Evolutionary conservation across 2,113 vertebrate species (phyloP).

Genomic region (Bombycilla garrulus): DNA sequence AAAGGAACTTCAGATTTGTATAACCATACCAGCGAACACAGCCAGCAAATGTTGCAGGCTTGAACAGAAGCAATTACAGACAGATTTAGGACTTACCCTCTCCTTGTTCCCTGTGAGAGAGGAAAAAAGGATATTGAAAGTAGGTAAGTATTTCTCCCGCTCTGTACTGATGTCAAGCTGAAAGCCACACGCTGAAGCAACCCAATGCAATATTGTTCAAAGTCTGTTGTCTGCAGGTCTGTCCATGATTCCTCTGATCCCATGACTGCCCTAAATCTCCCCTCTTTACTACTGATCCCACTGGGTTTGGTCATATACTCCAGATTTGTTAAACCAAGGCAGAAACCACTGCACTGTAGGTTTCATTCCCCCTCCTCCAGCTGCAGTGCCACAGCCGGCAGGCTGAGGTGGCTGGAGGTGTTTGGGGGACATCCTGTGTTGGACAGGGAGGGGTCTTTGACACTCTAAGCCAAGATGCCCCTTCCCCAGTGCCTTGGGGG

Average conservation of each 20-base stretch:
- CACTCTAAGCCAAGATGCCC: neutral
- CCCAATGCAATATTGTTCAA: neutral
- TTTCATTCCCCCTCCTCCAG: neutral
- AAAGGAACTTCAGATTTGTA: neutral
- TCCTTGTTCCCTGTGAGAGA: slow-evolving; percentile 78
- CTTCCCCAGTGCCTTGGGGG: neutral
- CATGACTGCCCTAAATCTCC: neutral
- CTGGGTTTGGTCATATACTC: neutral
- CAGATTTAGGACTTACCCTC: slow-evolving; percentile 82
- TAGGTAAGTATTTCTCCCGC: neutral
- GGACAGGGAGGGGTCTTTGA: neutral
- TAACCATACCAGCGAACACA: accelerated
- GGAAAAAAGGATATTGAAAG: slow-evolving; percentile 17
- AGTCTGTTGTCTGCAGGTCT: neutral
- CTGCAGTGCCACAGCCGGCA: neutral
- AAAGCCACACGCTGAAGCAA: neutral
- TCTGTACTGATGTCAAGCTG: neutral
- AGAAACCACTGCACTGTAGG: neutral
- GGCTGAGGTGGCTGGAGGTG: neutral
- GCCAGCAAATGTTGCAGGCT: neutral
- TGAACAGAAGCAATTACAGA: neutral
- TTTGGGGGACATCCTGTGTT: neutral
- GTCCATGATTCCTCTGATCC: neutral
- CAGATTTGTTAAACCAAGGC: neutral
- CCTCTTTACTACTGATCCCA: neutral